Conservation (phyloP, 2,113 vertebrate genomes). For the Gymnogyps californianus region DNA sequence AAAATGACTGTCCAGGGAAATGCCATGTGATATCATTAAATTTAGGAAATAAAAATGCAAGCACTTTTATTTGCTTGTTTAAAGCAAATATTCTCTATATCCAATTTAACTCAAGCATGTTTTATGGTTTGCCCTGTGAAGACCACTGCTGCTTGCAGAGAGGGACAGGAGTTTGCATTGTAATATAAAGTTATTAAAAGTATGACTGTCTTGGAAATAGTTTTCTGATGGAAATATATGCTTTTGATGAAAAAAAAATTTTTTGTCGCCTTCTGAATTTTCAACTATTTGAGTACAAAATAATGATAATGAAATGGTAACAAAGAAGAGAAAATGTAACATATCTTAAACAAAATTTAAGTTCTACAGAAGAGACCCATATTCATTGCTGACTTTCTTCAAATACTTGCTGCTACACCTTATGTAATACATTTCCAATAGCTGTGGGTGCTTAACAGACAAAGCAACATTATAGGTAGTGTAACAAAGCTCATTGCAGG, state of each 20-base stretch:
- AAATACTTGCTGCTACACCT: not conserved
- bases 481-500: not conserved
- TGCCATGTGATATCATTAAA: not conserved
- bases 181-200: not conserved
- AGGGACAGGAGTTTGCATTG: not conserved
- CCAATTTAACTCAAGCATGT: not conserved
- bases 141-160: not conserved
- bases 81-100: not conserved
- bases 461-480: not conserved
- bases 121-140: not conserved
- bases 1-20: not conserved
- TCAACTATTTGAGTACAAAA: not conserved
- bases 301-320: not conserved
- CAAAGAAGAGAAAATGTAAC: not conserved
- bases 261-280: not conserved
- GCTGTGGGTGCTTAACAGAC: not conserved
- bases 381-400: not conserved
- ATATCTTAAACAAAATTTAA: not conserved
- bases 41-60: not conserved
- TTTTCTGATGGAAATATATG: not conserved
- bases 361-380: not conserved
- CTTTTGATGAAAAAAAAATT: not conserved
- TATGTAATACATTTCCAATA: not conserved
- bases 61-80: not conserved
- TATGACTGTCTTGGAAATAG: not conserved